Conservation (phyloP, 2,888 invertebrate genomes). For the Drosophila robusta region DNA sequence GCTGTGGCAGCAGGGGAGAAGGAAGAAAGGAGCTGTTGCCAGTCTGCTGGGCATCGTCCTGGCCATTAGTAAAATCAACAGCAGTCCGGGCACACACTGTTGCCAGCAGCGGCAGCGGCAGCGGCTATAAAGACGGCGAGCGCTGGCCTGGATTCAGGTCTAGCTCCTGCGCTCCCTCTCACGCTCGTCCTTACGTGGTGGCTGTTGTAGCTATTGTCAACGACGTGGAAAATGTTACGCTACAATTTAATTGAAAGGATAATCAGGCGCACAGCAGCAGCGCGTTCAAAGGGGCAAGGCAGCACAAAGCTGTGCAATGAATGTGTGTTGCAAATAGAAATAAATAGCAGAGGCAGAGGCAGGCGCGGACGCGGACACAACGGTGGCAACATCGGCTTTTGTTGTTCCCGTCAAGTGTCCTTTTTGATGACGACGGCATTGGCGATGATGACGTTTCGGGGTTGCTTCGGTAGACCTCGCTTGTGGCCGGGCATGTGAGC, state of each 20-base stretch:
- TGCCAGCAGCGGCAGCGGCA: constrained; percentile 1
- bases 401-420: constrained; percentile 78
- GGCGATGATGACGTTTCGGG: constrained; percentile 64
- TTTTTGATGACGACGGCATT: constrained; percentile 62
- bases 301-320: constrained; percentile 63
- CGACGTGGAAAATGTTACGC: constrained; percentile 82
- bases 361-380: constrained; percentile 23
- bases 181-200: constrained; percentile 16
- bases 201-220: constrained; percentile 58
- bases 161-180: neutral
- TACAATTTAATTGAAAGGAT: constrained; percentile 83
- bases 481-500: constrained; percentile 82
- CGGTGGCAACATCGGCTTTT: constrained; percentile 72
- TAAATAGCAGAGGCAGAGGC: constrained; percentile 60
- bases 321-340: constrained; percentile 69
- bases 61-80: constrained; percentile 67
- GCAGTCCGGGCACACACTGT: constrained; percentile 34
- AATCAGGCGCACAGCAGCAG: constrained; percentile 76
- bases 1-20: neutral
- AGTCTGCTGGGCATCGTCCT: constrained; percentile 22
- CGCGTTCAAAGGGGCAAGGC: constrained; percentile 34
- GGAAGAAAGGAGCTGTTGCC: constrained; percentile 2
- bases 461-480: constrained; percentile 83
- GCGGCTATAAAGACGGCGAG: constrained; percentile 21
- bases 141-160: constrained; percentile 41